Evolutionary conservation across 2,113 vertebrate genomes (phyloP), one percentile per base, ranked within the genome.

Genomic region (Heloderma charlesbogerti): DNA sequence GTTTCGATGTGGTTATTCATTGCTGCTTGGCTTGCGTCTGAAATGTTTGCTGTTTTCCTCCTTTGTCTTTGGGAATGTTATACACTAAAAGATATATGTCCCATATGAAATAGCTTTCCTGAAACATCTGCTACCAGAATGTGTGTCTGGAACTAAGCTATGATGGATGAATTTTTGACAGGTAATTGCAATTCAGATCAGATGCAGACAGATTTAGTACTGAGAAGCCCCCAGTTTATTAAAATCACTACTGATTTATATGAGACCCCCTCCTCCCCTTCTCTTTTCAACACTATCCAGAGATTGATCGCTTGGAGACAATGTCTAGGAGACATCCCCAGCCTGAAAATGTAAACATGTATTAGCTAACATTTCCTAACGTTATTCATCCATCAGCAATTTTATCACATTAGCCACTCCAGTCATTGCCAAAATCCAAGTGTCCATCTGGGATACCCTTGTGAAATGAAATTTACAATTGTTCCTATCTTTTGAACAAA

Each of bases 161-260:
- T 97, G 98, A 97, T 96, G 96, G 97, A 97, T 97, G 96, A 96
- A 96, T 97, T 97, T 97, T 96, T 97, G 97, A 97, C 97, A 98
- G 96, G 97, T 97, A 97, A 97, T 97, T 97, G 97, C 95, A 98
- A 96, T 97, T 98, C 97, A 98, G 97, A 98, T 98, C 97, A 98
- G 97, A 97, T 97, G 95, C 93, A 94, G 97, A 94, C 95, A 97
- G 97, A 98, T 98, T 97, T 97, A 97, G 94, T 95, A 94, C 94
- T 90, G 75, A 93, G 97, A 96, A 97, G 94, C 94, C 96, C 94
- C 96, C 94, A 95, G 96, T 97, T 97, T 97, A 97, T 97, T 97
- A 98, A 97, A 97, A 97, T 97, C 96, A 96, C 91, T 95, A 95
- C 91, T 97, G 97, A 98, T 98, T 97, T 98, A 97, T 97, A 95